Evolutionary conservation across 2,888 invertebrate species (phyloP).

Genomic region (Lasioglossum calceatum): DNA sequence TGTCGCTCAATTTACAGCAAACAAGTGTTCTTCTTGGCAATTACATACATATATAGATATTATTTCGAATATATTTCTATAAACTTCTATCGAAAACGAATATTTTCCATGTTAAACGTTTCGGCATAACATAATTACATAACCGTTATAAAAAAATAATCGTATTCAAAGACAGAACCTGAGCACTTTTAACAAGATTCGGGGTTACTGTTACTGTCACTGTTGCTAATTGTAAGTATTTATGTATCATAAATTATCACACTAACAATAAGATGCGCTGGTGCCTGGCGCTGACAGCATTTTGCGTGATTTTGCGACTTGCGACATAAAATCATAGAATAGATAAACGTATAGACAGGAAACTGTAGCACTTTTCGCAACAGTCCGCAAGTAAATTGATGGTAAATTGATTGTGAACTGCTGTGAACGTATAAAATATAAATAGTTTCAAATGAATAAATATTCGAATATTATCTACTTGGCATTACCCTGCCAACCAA

Average conservation of each 20-base stretch:
- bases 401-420: neutral
- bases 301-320: neutral
- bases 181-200: neutral
- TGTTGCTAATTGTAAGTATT: neutral
- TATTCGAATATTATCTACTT: neutral
- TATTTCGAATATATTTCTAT: neutral
- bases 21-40: neutral
- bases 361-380: neutral
- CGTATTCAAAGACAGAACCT: neutral
- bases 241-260: neutral
- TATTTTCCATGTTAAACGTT: neutral
- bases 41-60: neutral
- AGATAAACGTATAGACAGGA: neutral
- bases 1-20: neutral
- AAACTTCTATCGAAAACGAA: neutral
- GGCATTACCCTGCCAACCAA: too few species aligned
- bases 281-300: neutral
- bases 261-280: too few species aligned
- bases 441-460: neutral
- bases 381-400: neutral
- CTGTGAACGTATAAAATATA: too few species aligned
- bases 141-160: neutral
- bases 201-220: neutral
- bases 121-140: neutral
- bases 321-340: neutral